Percentiles rank a stretch among this genome's conserved stretches.
phyloP scores from a whole-genome alignment of 2,888 invertebrate genomes.

The Rugalucina vietnamica region DNA sequence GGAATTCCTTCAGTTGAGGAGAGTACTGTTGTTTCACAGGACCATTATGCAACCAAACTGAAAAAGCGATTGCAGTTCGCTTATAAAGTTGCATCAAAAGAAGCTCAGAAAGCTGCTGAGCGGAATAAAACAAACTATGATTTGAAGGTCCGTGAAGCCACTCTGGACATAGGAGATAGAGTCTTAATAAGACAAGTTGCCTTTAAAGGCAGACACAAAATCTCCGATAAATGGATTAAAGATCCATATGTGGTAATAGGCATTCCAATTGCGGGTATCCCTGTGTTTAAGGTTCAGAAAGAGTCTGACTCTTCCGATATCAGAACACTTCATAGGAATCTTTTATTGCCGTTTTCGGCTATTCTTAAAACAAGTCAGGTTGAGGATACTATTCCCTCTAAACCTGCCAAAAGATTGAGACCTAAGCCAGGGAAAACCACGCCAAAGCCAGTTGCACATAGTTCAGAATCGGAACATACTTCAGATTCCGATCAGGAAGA shows the following conservation, averaged over 20 bases:
- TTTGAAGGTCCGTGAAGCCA: slow-evolving; percentile 13
- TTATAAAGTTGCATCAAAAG: slow-evolving; percentile 20
- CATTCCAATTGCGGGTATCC: not conserved
- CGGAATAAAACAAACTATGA: slow-evolving; percentile 23
- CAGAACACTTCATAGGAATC: not conserved
- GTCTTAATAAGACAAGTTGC: slow-evolving; percentile 15
- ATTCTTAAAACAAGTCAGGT: not conserved
- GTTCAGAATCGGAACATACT: not conserved
- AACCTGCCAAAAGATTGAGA: too few species aligned
- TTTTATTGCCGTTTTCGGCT: not conserved
- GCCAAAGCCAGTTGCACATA: not conserved
- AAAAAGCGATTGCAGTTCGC: slow-evolving; percentile 11
- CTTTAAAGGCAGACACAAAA: not conserved
- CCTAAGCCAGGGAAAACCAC: not conserved
- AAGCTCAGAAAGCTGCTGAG: not conserved
- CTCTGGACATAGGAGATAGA: slow-evolving; percentile 3
- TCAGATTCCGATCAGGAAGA: not conserved
- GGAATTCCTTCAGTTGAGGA: not conserved
- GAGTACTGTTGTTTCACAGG: not conserved
- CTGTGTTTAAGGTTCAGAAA: not conserved
- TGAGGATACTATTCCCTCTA: not conserved
- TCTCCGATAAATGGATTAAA: slow-evolving; percentile 30
- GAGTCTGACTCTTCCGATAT: not conserved
- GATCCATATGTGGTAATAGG: not conserved
- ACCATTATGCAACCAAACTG: slow-evolving; percentile 14